phyloP scores from a whole-genome alignment of 2,888 invertebrate genomes.

The Chrysolina oricalcia region DNA sequence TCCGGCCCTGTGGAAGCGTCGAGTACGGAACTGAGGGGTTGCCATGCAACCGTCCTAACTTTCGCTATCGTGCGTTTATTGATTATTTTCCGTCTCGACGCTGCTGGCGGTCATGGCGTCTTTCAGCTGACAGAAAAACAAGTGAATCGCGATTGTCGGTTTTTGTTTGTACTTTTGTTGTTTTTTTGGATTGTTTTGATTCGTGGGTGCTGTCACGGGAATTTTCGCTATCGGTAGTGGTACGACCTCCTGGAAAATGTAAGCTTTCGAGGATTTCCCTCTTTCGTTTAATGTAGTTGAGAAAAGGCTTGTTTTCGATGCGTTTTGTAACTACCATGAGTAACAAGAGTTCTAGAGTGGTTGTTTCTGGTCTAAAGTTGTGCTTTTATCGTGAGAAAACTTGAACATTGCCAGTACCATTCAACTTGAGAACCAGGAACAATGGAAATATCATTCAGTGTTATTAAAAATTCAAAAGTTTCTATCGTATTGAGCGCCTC shows the following conservation, averaged over 20 bases:
- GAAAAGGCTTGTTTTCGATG: neutral
- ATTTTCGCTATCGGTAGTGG: conserved; percentile 32
- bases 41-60: conserved; percentile 69
- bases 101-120: conserved; percentile 67
- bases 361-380: neutral
- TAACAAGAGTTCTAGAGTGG: neutral
- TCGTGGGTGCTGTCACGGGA: conserved; percentile 27
- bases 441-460: too few relatives aligned
- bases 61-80: conserved; percentile 71
- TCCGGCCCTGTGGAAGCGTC: conserved; percentile 54
- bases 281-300: neutral
- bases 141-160: conserved; percentile 60
- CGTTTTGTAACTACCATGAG: neutral
- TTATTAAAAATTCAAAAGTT: too few relatives aligned
- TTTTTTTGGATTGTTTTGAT: conserved; percentile 57
- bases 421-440: too few relatives aligned
- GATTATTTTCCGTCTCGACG: conserved; percentile 72
- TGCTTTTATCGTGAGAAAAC: too few relatives aligned
- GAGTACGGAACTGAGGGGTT: conserved; percentile 61
- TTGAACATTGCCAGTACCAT: too few relatives aligned
- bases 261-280: neutral
- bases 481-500: too few relatives aligned
- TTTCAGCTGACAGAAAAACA: conserved; percentile 71
- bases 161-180: conserved; percentile 64
- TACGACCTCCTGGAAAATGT: conserved; percentile 32